Evolutionary conservation across 1,140 invertebrate species (phyloP).

Genomic region (Bombus consobrinus): DNA sequence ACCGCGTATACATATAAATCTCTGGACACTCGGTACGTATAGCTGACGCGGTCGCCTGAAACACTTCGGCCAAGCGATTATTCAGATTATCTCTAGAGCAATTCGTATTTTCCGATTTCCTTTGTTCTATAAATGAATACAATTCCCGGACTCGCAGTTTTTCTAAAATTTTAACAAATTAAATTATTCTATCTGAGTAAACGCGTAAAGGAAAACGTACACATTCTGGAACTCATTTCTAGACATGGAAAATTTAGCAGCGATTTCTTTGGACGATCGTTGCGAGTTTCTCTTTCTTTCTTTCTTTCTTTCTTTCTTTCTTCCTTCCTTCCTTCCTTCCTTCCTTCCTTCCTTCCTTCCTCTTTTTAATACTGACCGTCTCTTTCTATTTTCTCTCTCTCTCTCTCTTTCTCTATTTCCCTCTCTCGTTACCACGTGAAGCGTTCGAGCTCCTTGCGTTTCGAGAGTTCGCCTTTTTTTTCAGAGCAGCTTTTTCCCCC

Average conservation of each 20-base stretch:
- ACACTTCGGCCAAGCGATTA: not conserved
- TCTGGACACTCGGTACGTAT: not conserved
- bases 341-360: not conserved
- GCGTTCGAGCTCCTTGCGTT: constrained; percentile 7
- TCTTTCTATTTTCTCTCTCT: not conserved
- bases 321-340: not conserved
- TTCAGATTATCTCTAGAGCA: not conserved
- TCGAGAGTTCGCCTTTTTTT: constrained; percentile 5
- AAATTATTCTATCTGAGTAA: not conserved
- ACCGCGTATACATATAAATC: constrained; percentile 40
- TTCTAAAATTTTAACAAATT: constrained; percentile 1
- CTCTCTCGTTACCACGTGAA: not conserved
- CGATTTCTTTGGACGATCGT: constrained; percentile 39
- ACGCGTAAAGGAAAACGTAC: not conserved
- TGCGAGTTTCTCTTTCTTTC: not conserved
- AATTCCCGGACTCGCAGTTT: not conserved
- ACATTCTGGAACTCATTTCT: not conserved
- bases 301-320: not conserved
- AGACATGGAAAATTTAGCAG: not conserved
- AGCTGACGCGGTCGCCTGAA: not conserved
- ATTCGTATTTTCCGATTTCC: not conserved
- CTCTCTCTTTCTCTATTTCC: not conserved
- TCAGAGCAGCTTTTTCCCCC: constrained; percentile 25
- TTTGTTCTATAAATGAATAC: not conserved
- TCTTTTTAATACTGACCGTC: too few species aligned